phyloP scores from a whole-genome alignment of 1,140 invertebrate genomes.

The Onthophagus taurus region DNA sequence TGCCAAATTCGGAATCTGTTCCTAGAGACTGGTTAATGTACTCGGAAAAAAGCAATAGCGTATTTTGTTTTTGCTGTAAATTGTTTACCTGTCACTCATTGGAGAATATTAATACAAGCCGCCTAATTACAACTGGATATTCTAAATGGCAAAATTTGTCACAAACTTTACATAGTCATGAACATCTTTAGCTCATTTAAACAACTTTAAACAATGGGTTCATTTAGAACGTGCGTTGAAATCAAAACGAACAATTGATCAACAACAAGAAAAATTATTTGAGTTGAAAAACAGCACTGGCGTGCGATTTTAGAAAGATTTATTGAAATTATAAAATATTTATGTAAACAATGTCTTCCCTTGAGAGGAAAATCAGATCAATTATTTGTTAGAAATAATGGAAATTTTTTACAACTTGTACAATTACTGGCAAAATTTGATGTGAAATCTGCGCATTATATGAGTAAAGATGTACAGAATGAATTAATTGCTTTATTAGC shows the following conservation, averaged over 20 bases:
- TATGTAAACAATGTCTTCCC: conserved; percentile 2
- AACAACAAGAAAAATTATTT: conserved; percentile 2
- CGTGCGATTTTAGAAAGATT: conserved; percentile 2
- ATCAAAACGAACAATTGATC: not conserved
- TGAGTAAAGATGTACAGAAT: conserved; percentile 17
- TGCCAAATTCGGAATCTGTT: too few species aligned
- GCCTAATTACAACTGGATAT: too few species aligned
- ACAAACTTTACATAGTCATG: too few species aligned
- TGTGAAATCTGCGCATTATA: conserved; percentile 1
- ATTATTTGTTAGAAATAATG: conserved; percentile 6
- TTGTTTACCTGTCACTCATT: too few species aligned
- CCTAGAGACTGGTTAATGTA: too few species aligned
- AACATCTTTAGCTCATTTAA: too few species aligned
- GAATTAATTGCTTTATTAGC: conserved; percentile 25
- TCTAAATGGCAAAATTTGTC: too few species aligned
- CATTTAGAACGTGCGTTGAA: too few species aligned
- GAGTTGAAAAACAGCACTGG: conserved; percentile 5
- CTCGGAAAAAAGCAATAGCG: too few species aligned
- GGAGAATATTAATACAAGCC: too few species aligned
- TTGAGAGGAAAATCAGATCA: conserved; percentile 4
- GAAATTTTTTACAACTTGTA: conserved; percentile 8
- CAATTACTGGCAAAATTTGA: conserved; percentile 5
- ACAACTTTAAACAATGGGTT: too few species aligned
- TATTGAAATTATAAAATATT: conserved; percentile 6
- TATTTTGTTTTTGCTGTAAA: too few species aligned